Percentiles rank a stretch among this genome's conserved stretches.
phyloP scores from a whole-genome alignment of 2,797 vertebrate genomes.

The Halcyon badia region DNA sequence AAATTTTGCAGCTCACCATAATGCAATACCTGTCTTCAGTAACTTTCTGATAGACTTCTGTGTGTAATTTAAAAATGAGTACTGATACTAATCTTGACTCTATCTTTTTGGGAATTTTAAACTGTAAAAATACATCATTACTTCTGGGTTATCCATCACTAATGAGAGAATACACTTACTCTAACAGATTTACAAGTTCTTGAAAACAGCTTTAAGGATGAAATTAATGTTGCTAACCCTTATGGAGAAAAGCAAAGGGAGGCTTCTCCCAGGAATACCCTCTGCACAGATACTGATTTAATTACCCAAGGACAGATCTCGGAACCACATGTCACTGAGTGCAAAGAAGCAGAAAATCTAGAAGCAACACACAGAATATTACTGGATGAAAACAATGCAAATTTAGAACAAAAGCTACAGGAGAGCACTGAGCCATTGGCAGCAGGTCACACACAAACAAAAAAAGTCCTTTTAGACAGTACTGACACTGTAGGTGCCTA shows the following conservation, averaged over 20 bases:
- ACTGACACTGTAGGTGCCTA: conserved; percentile 44
- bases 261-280: conserved; percentile 72
- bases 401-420: conserved; percentile 47
- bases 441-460: conserved; percentile 6
- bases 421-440: conserved; percentile 12
- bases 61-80: not conserved
- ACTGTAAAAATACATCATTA: not conserved
- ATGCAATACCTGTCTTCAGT: not conserved
- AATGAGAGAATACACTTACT: conserved; percentile 42
- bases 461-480: conserved; percentile 36
- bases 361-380: conserved; percentile 17
- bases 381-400: conserved; percentile 36
- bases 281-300: conserved; percentile 57
- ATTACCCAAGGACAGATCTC: conserved; percentile 58
- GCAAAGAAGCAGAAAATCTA: conserved; percentile 47
- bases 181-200: conserved; percentile 69
- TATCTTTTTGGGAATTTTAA: not conserved
- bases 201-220: conserved; percentile 65
- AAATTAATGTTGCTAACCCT: conserved; percentile 48
- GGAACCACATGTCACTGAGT: conserved; percentile 56
- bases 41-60: not conserved
- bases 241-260: conserved; percentile 77
- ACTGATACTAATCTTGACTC: not conserved
- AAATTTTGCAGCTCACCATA: not conserved
- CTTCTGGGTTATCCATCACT: not conserved